Conservation (phyloP, 2,888 invertebrate genomes). For the Heliconius hortense region DNA sequence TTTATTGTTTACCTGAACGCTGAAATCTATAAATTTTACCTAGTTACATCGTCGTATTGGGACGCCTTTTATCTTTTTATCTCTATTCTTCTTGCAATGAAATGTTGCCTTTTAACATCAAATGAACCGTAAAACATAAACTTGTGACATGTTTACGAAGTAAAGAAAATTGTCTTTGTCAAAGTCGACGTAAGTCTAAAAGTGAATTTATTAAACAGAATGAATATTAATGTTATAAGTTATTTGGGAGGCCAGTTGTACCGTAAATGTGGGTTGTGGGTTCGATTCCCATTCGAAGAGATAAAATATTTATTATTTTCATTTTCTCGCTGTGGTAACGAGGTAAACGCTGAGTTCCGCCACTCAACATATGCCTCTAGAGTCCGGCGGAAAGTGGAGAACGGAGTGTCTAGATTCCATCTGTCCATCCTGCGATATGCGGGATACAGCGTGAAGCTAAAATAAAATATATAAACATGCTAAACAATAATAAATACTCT, state of each 20-base stretch:
- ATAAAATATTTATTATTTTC: no score
- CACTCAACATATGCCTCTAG: background rate
- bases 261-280: no score
- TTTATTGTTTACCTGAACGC: no score
- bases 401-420: no score
- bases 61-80: background rate
- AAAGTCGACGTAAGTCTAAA: background rate
- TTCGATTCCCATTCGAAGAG: no score
- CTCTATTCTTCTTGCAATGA: constrained; percentile 2
- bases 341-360: no score
- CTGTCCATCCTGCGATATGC: no score
- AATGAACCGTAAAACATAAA: constrained; percentile 4
- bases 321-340: no score
- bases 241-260: no score
- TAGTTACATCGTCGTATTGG: background rate
- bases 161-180: background rate
- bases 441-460: background rate
- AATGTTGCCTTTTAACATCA: constrained; percentile 7
- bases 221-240: background rate
- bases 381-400: background rate
- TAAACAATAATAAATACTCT: no score
- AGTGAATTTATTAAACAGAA: background rate
- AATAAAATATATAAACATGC: no score
- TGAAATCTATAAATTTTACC: background rate
- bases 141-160: background rate